These are phyloP conservation scores for Melikaiella ostensackeni DNA, from an alignment of 2,888 invertebrate genomes.

Conservation along the genomic window DNA sequence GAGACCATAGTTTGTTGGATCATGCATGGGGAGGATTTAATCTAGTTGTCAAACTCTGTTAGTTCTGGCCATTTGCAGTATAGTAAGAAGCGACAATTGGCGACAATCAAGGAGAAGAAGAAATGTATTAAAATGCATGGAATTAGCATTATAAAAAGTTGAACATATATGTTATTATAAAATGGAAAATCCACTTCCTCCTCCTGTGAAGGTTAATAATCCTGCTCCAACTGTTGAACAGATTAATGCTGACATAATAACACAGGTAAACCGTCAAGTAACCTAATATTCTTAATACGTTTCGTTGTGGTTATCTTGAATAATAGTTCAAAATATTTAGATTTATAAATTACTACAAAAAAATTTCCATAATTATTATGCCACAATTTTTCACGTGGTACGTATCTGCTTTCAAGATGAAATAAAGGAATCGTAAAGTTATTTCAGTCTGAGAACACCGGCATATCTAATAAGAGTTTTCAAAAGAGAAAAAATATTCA, in stretches of 20 bases:
- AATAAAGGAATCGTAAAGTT: too few relatives aligned
- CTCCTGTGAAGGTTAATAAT: conserved; percentile 72
- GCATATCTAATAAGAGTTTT: too few relatives aligned
- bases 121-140: not conserved
- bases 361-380: not conserved
- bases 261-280: conserved; percentile 81
- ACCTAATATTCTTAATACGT: not conserved
- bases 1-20: too few relatives aligned
- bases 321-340: conserved; percentile 28
- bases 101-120: too few relatives aligned
- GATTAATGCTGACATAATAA: conserved; percentile 93
- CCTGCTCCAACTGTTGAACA: conserved; percentile 91
- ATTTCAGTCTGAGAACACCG: too few relatives aligned
- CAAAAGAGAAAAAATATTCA: too few relatives aligned
- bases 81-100: too few relatives aligned
- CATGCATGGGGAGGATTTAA: too few relatives aligned
- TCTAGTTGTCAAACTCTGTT: too few relatives aligned
- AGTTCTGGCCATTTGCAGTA: too few relatives aligned
- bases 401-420: too few relatives aligned
- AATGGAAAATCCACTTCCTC: conserved; percentile 68
- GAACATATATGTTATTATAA: not conserved
- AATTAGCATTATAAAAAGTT: not conserved
- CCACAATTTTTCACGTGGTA: too few relatives aligned
- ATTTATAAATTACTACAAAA: not conserved
- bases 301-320: not conserved